Conservation (phyloP, 2,888 invertebrate species). For the Pardosa pseudoannulata region DNA sequence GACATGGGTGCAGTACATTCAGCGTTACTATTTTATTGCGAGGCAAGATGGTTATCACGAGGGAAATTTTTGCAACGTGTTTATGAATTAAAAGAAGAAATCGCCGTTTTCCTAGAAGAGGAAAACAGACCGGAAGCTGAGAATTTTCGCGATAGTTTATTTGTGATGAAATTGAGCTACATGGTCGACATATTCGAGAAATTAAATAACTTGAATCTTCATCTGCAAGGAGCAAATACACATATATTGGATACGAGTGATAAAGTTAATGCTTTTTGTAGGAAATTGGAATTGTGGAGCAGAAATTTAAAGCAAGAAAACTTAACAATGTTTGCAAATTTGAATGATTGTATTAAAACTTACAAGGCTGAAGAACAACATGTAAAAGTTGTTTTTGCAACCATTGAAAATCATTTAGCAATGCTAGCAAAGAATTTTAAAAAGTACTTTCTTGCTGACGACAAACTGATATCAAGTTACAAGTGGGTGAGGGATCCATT, state of each 20-base stretch:
- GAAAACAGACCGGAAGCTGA: slow-evolving; percentile 46
- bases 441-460: too few relatives aligned
- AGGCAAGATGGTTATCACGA: slow-evolving; percentile 5
- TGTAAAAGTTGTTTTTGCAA: slow-evolving; percentile 20
- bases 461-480: too few relatives aligned
- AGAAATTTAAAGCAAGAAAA: slow-evolving; percentile 49
- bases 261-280: slow-evolving; percentile 49
- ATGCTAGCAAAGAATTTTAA: too few relatives aligned
- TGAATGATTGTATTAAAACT: slow-evolving; percentile 23
- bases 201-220: slow-evolving; percentile 49
- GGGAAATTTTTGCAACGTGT: background rate
- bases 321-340: slow-evolving; percentile 42
- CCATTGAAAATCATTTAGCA: slow-evolving; percentile 32
- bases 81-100: slow-evolving; percentile 17
- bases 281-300: slow-evolving; percentile 53
- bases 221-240: slow-evolving; percentile 47
- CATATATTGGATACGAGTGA: slow-evolving; percentile 52
- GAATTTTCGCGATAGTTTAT: slow-evolving; percentile 58
- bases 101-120: slow-evolving; percentile 39
- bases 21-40: slow-evolving; percentile 16
- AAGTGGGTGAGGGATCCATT: too few relatives aligned
- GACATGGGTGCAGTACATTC: background rate
- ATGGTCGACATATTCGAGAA: slow-evolving; percentile 58
- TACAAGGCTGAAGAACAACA: slow-evolving; percentile 13
- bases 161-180: slow-evolving; percentile 55